Evolutionary conservation across 2,797 vertebrate species (phyloP).

Genomic region (Dryobates pubescens): DNA sequence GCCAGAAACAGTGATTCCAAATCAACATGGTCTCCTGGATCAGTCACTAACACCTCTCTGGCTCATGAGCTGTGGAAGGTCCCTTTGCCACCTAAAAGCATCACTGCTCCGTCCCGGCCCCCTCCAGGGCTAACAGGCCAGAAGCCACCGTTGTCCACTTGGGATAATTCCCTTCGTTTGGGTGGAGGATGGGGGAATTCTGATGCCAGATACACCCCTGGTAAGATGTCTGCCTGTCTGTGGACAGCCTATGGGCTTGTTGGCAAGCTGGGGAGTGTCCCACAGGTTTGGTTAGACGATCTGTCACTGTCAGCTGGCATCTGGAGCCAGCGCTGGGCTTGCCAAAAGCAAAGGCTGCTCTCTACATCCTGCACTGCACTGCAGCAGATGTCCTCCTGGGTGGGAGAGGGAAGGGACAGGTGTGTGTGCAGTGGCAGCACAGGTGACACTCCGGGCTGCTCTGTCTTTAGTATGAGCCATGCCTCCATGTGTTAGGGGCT

Average conservation of each 20-base stretch:
- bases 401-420: background rate
- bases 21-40: constrained; percentile 92
- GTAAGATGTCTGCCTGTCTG: constrained; percentile 69
- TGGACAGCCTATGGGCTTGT: background rate
- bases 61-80: constrained; percentile 99
- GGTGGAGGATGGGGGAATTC: constrained; percentile 88
- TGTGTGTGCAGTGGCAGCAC: fast-evolving
- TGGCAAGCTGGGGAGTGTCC: background rate
- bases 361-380: fast-evolving
- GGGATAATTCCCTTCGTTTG: constrained; percentile 90
- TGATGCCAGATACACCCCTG: constrained; percentile 95
- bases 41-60: constrained; percentile 95
- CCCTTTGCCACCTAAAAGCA: constrained; percentile 93
- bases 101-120: constrained; percentile 95
- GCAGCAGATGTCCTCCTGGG: background rate
- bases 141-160: constrained; percentile 90
- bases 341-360: background rate
- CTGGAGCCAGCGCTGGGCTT: background rate
- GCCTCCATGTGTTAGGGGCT: fast-evolving
- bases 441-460: background rate
- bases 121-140: constrained; percentile 96
- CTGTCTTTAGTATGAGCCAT: background rate
- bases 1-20: constrained; percentile 99
- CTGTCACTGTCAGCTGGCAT: background rate
- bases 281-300: fast-evolving